phyloP scores from a whole-genome alignment of 2,797 vertebrate genomes.

The Danio aesculapii region DNA sequence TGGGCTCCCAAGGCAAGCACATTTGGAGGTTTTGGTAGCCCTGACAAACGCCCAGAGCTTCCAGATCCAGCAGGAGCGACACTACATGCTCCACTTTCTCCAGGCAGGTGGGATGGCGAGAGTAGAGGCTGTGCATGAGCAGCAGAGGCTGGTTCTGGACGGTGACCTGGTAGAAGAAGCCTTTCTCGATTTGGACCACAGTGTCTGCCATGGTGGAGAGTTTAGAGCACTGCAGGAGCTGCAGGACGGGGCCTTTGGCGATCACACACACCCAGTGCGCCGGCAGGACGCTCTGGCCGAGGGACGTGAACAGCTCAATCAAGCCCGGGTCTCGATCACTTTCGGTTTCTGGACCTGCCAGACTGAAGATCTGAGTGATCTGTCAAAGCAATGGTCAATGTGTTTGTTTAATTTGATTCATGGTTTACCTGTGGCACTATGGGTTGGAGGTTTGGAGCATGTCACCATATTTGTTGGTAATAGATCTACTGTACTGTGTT shows the following conservation, averaged over 20 bases:
- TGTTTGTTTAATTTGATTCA: too few species aligned
- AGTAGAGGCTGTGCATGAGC: slow-evolving; percentile 64
- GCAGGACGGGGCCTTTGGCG: slow-evolving; percentile 64
- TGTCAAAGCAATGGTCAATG: too few species aligned
- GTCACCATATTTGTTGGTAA: too few species aligned
- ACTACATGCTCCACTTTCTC: slow-evolving; percentile 53
- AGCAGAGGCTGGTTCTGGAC: slow-evolving; percentile 67
- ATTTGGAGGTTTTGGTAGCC: slow-evolving; percentile 56
- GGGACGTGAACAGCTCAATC: slow-evolving; percentile 55
- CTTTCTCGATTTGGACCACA: slow-evolving; percentile 62
- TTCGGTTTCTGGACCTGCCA: slow-evolving; percentile 38
- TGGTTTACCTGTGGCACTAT: too few species aligned
- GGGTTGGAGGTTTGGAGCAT: too few species aligned
- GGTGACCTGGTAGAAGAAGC: slow-evolving; percentile 64
- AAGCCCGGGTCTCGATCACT: slow-evolving; percentile 49
- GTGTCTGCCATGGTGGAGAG: slow-evolving; percentile 70
- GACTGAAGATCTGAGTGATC: slow-evolving; percentile 56
- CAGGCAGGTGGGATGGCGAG: slow-evolving; percentile 60
- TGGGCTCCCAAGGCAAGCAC: slow-evolving; percentile 24
- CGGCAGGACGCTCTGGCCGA: slow-evolving; percentile 60
- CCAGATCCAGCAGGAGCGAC: slow-evolving; percentile 64
- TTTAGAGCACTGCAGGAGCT: slow-evolving; percentile 70
- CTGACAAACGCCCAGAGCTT: slow-evolving; percentile 63
- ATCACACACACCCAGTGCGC: slow-evolving; percentile 68
- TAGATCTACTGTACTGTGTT: too few species aligned